These are phyloP conservation scores for Regulus satrapa DNA, from an alignment of 2,113 vertebrate genomes.

Conservation along the genomic window DNA sequence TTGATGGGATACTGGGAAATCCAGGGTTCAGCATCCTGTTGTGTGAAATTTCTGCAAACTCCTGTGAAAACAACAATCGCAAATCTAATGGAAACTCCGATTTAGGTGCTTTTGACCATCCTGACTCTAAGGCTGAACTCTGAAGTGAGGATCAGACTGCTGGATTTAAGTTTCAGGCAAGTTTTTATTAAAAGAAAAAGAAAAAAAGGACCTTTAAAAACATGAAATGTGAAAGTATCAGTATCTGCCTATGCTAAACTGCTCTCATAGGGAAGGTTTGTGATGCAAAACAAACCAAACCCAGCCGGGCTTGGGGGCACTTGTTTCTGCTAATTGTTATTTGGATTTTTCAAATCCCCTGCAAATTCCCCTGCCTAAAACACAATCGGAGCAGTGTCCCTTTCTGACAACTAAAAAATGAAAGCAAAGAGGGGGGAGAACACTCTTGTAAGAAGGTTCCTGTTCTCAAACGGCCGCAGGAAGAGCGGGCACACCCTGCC, in stretches of 20 bases:
- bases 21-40: not conserved
- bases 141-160: not conserved
- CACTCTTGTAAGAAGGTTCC: not conserved
- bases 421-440: not conserved
- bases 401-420: not conserved
- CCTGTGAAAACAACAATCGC: not conserved
- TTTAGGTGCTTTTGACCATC: not conserved
- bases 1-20: not conserved
- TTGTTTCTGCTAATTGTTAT: not conserved
- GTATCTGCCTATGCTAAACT: not conserved
- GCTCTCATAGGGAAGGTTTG: not conserved
- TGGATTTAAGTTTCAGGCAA: not conserved
- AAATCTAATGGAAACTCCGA: accelerated
- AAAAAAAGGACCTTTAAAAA: not conserved
- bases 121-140: not conserved
- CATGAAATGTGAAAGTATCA: not conserved
- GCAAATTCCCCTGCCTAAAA: not conserved
- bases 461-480: not conserved
- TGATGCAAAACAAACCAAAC: not conserved
- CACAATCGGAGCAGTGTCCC: not conserved
- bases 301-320: not conserved
- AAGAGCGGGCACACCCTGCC: not conserved
- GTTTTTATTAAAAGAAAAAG: not conserved
- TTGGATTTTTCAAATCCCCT: not conserved
- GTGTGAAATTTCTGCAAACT: not conserved